Percentiles rank a stretch among this genome's conserved stretches.
Conservation (phyloP, 2,888 invertebrate species). For the Brenthis ino region DNA sequence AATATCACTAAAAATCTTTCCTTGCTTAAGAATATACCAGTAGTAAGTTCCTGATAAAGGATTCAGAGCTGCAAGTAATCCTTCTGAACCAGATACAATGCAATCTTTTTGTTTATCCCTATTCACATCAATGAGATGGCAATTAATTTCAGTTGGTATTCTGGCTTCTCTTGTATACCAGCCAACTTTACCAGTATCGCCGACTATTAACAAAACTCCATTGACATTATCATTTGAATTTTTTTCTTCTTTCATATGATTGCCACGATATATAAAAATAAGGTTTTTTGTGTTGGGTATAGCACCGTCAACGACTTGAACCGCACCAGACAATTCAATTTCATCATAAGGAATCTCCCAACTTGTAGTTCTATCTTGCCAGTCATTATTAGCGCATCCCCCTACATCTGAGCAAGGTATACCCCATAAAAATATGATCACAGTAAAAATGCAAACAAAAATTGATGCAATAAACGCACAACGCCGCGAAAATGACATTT, state of each 20-base stretch:
- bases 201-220: conserved; percentile 87
- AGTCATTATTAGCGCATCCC: conserved; percentile 83
- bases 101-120: conserved; percentile 88
- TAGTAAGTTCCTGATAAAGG: conserved; percentile 79
- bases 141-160: conserved; percentile 88
- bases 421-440: conserved; percentile 88
- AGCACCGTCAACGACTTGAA: conserved; percentile 86
- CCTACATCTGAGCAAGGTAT: conserved; percentile 88
- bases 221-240: conserved; percentile 78
- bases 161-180: conserved; percentile 88
- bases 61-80: conserved; percentile 79
- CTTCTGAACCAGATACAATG: conserved; percentile 87
- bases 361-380: conserved; percentile 83
- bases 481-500: conserved; percentile 86
- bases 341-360: conserved; percentile 87
- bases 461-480: conserved; percentile 87
- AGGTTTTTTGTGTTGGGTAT: conserved; percentile 86
- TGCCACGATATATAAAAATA: conserved; percentile 88
- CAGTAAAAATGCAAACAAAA: conserved; percentile 86
- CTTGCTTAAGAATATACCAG: conserved; percentile 83
- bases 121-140: conserved; percentile 87
- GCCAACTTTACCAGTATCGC: conserved; percentile 86
- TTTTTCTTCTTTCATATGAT: conserved; percentile 81
- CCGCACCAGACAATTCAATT: conserved; percentile 86
- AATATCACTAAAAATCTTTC: conserved; percentile 75